Conservation (phyloP, 2,888 invertebrate genomes). For the Doris montereyensis region DNA sequence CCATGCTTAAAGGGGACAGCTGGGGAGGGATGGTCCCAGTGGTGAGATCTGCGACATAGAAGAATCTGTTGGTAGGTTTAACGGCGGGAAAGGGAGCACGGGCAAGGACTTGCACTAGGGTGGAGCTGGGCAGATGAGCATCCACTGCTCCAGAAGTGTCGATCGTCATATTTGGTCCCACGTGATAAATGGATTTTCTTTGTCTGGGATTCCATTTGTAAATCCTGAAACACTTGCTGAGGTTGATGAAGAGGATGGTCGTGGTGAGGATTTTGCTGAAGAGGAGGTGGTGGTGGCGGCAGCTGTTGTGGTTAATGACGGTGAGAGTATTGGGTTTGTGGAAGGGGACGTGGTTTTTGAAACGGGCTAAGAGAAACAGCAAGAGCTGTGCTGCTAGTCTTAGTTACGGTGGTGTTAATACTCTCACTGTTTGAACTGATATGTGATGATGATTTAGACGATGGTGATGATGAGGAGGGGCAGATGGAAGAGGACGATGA, state of each 20-base stretch:
- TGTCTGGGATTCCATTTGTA: constrained; percentile 40
- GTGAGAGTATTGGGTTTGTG: no score
- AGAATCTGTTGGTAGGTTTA: constrained; percentile 26
- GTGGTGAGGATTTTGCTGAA: not conserved
- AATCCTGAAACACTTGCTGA: not conserved
- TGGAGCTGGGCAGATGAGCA: constrained; percentile 36
- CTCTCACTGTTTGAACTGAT: constrained; percentile 6
- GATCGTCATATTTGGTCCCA: constrained; percentile 42
- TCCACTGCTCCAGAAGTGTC: constrained; percentile 28
- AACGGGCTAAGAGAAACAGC: no score
- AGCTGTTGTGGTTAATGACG: no score
- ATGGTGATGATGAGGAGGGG: no score
- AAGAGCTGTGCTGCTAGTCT: not conserved
- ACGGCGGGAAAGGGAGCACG: constrained; percentile 36
- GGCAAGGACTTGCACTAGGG: constrained; percentile 38
- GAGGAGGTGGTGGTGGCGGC: not conserved
- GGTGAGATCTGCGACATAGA: constrained; percentile 33
- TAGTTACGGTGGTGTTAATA: constrained; percentile 1
- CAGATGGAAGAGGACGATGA: no score
- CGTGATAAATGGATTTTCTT: constrained; percentile 40
- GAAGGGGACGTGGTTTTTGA: no score
- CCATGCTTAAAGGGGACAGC: constrained; percentile 37
- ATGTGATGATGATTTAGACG: no score
- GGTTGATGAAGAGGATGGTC: not conserved
- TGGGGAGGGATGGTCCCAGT: constrained; percentile 20